phyloP scores from a whole-genome alignment of 2,888 invertebrate species.

The Trissolcus brochymenae region DNA sequence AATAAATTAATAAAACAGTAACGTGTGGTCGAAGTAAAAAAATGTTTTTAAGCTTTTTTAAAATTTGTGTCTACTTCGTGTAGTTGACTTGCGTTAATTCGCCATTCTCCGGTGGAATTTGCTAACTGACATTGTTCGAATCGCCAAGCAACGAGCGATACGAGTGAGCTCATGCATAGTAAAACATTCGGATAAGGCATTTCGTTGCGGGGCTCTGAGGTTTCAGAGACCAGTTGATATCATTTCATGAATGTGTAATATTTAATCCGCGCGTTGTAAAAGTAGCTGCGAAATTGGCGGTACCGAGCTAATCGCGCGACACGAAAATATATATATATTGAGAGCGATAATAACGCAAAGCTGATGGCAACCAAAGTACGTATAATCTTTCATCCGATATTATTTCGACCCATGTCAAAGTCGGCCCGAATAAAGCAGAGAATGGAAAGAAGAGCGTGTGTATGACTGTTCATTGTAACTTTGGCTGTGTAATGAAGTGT shows the following conservation, averaged over 20 bases:
- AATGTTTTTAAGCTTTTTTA: slow-evolving; percentile 21
- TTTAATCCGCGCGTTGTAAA: slow-evolving; percentile 55
- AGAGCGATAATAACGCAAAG: slow-evolving; percentile 32
- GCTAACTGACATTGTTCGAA: slow-evolving; percentile 51
- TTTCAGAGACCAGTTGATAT: slow-evolving; percentile 55
- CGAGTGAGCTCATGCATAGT: slow-evolving; percentile 59
- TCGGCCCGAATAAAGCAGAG: no score
- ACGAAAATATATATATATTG: slow-evolving; percentile 29
- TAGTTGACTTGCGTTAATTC: slow-evolving; percentile 56
- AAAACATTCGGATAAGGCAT: slow-evolving; percentile 53
- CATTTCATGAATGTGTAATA: slow-evolving; percentile 60
- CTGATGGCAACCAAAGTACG: background rate
- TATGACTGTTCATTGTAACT: no score
- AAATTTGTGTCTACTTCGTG: slow-evolving; percentile 53
- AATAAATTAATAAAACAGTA: no score
- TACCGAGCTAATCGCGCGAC: slow-evolving; percentile 1
- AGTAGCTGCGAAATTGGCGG: slow-evolving; percentile 21
- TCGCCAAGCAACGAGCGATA: slow-evolving; percentile 54
- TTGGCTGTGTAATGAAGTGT: no score
- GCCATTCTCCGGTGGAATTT: slow-evolving; percentile 49
- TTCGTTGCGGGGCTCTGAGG: slow-evolving; percentile 56
- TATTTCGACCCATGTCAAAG: no score
- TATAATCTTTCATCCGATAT: no score
- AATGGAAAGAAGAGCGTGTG: no score
- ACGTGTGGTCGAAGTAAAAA: slow-evolving; percentile 6